Base-by-base conservation (phyloP, 2,113 vertebrate genomes). In the Menidia beryllina region DNA sequence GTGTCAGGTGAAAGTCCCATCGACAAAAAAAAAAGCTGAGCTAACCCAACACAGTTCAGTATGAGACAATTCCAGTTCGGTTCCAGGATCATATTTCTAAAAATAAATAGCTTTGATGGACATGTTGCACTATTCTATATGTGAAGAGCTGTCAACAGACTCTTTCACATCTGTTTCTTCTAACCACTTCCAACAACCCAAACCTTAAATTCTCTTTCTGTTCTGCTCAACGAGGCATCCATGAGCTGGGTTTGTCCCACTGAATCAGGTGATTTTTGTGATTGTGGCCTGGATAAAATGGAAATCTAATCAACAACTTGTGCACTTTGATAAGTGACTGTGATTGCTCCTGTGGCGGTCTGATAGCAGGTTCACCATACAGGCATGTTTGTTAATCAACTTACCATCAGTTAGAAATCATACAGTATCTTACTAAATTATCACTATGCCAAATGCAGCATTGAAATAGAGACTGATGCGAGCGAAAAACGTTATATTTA, bases 361-460 rank as follows among this genome's bases (percentile, higher is more conserved):
- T 34, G 30, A 6, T 5, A 34, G 30, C 10, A 34, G 5, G 30
- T 34, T 34, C 30, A 6, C 30, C 10, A 6, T 34, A 34, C 30
- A 34, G 2, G 8, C 2, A 19, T 45, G 17, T 7, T 45, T 45
- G 15, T 45, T 5, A 17, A 15, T 43, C 41, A n/a, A 15, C n/a
- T 45, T 19, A 45, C 10, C 30, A 45, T 34, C 30, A 8, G 30
- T 34, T 10, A 34, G 30, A 8, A 34, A 1, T 34, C 10, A 8
- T 34, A 10, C 10, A 45, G 13, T 45, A 5, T 5, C 7, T 27
- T 53, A n/a, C n/a, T n/a, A n/a, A n/a, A n/a, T n/a, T n/a, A n/a
- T n/a, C n/a, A n/a, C n/a, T n/a, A 87, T 72, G 43, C 9, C 57
- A 82, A 70, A 14, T 36, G 5, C 41, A n/a, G 41, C 41, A 1